Percentiles rank a stretch among this genome's conserved stretches.
Conservation (phyloP, 2,113 vertebrate species). For the Orientallactaga bullata region DNA sequence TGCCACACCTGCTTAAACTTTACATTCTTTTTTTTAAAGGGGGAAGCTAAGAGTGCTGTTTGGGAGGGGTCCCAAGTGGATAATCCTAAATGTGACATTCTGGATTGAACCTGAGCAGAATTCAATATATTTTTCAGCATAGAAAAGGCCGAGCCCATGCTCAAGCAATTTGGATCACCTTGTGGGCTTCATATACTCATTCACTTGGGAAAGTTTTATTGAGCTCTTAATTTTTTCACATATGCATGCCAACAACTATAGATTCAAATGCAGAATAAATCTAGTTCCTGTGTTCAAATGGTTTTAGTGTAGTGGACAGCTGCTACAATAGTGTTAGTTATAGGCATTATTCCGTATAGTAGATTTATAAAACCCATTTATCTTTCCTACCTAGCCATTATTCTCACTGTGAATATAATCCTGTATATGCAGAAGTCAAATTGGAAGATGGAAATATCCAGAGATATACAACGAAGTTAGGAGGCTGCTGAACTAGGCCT, state of each 20-base stretch:
- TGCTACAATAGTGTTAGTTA: neutral
- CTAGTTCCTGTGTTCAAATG: neutral
- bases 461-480: neutral
- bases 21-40: neutral
- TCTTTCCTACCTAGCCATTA: neutral
- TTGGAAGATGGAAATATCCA: neutral
- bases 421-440: neutral
- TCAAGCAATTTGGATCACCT: neutral
- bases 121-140: neutral
- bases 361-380: neutral
- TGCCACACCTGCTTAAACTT: neutral
- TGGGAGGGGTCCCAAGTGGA: no score
- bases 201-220: constrained; percentile 1
- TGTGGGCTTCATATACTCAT: neutral
- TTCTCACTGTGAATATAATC: neutral
- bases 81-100: neutral
- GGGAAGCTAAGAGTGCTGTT: no score
- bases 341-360: neutral
- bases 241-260: neutral
- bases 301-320: neutral
- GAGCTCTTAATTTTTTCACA: neutral
- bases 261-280: neutral
- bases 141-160: neutral
- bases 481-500: neutral
- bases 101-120: neutral